Evolutionary conservation across 2,888 invertebrate genomes (phyloP).

Genomic region (Epinotia ramella): DNA sequence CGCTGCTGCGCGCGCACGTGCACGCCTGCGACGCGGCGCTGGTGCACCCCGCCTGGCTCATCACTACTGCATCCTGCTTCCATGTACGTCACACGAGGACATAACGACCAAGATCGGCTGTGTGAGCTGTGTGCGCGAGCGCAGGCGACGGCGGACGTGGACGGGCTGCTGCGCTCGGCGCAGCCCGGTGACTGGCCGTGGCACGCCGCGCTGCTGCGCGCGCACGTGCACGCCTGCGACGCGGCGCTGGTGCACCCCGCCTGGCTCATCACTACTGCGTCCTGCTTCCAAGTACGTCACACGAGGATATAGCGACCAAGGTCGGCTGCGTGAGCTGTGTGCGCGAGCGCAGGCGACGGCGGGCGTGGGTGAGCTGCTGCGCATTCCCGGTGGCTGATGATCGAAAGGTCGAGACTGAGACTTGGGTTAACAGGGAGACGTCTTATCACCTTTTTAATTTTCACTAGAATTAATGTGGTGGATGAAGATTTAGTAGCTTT

Average conservation of each 20-base stretch:
- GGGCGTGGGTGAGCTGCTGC: slow-evolving; percentile 72
- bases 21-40: slow-evolving; percentile 96
- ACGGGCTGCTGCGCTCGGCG: slow-evolving; percentile 89
- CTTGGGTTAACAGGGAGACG: too few species aligned
- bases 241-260: slow-evolving; percentile 92
- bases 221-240: slow-evolving; percentile 95
- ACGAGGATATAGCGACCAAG: background rate
- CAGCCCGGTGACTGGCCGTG: slow-evolving; percentile 97
- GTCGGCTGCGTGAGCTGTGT: slow-evolving; percentile 70
- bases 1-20: slow-evolving; percentile 92
- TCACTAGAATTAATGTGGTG: background rate
- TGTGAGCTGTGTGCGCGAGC: slow-evolving; percentile 82
- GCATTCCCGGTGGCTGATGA: too few species aligned
- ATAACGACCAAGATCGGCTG: too few species aligned
- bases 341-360: slow-evolving; percentile 79
- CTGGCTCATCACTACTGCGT: slow-evolving; percentile 95
- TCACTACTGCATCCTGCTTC: slow-evolving; percentile 95
- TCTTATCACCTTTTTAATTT: too few species aligned
- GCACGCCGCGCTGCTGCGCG: slow-evolving; percentile 93
- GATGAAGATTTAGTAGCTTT: background rate
- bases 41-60: slow-evolving; percentile 92
- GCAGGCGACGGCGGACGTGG: slow-evolving; percentile 73
- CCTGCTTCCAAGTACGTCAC: slow-evolving; percentile 90
- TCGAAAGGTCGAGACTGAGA: too few species aligned
- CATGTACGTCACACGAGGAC: slow-evolving; percentile 73